A percentile compares a stretch with the other conserved stretches of the same genome.
Conservation (phyloP, 2,888 invertebrate genomes). For the Acleris emargana region DNA sequence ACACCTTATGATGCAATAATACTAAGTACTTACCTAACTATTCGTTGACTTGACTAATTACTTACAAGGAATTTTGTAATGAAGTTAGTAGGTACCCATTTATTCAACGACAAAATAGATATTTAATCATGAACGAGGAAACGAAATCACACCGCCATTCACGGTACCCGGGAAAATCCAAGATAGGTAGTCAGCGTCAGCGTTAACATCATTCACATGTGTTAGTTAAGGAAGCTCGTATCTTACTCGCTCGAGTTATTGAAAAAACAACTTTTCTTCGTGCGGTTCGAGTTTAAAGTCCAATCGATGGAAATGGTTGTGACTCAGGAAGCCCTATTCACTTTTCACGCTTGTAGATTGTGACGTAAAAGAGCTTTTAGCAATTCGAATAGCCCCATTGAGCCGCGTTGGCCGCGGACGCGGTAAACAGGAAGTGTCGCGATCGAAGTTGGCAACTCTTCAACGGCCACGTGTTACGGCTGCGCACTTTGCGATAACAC, state of each 20-base stretch:
- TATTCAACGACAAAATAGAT: slow-evolving; percentile 5
- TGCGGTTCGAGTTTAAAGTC: neutral
- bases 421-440: slow-evolving; percentile 75
- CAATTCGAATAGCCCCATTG: slow-evolving; percentile 49
- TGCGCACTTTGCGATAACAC: slow-evolving; percentile 36
- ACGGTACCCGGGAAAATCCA: slow-evolving; percentile 14
- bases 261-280: slow-evolving; percentile 1
- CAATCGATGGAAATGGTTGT: neutral
- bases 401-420: slow-evolving; percentile 51
- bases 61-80: neutral
- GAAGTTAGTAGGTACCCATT: neutral
- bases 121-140: slow-evolving; percentile 24
- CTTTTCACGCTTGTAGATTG: neutral
- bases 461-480: slow-evolving; percentile 65
- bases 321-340: slow-evolving; percentile 8
- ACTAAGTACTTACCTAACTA: neutral
- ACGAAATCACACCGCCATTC: slow-evolving; percentile 8
- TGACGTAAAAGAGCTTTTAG: slow-evolving; percentile 50
- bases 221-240: neutral
- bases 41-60: too few species aligned
- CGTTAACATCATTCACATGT: slow-evolving; percentile 5
- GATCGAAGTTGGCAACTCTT: slow-evolving; percentile 71
- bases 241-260: neutral
- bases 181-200: neutral
- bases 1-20: neutral